Conservation (phyloP, 1,140 invertebrate species). For the Helicoverpa zea region DNA sequence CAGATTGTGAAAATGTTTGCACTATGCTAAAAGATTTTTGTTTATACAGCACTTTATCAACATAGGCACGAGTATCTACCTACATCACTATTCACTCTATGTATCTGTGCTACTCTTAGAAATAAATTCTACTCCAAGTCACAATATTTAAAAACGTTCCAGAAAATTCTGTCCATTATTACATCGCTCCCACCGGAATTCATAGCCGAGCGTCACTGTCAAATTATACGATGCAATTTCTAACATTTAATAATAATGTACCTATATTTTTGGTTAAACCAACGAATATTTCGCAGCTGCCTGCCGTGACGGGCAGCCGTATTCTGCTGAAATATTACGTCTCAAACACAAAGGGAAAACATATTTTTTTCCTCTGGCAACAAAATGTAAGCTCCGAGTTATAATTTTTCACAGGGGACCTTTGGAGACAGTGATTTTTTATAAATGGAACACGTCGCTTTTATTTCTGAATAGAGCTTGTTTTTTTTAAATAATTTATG, state of each 20-base stretch:
- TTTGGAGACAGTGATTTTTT: constrained; percentile 52
- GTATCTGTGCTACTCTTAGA: not conserved
- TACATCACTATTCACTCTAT: not conserved
- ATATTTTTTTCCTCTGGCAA: constrained; percentile 58
- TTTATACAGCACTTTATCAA: too few relatives aligned
- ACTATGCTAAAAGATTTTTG: too few relatives aligned
- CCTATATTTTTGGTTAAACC: constrained; percentile 51
- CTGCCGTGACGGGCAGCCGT: constrained; percentile 26
- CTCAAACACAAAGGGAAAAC: constrained; percentile 61
- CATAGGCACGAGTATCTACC: too few relatives aligned
- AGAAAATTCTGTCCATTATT: constrained; percentile 33
- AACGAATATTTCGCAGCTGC: constrained; percentile 38
- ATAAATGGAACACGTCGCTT: constrained; percentile 49
- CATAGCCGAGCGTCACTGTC: constrained; percentile 37
- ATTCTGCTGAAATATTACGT: constrained; percentile 57
- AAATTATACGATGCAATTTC: constrained; percentile 48
- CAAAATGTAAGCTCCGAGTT: constrained; percentile 54
- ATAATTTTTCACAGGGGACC: constrained; percentile 64
- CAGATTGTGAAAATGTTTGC: too few relatives aligned
- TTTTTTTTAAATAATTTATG: constrained; percentile 26
- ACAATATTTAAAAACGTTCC: constrained; percentile 25
- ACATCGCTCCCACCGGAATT: constrained; percentile 33
- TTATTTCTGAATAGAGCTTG: constrained; percentile 39
- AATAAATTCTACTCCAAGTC: not conserved
- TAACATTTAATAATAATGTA: constrained; percentile 52